Evolutionary conservation across 2,888 invertebrate species (phyloP), one percentile per base, ranked within the genome.

Genomic region (Sepioteuthis lessoniana): DNA sequence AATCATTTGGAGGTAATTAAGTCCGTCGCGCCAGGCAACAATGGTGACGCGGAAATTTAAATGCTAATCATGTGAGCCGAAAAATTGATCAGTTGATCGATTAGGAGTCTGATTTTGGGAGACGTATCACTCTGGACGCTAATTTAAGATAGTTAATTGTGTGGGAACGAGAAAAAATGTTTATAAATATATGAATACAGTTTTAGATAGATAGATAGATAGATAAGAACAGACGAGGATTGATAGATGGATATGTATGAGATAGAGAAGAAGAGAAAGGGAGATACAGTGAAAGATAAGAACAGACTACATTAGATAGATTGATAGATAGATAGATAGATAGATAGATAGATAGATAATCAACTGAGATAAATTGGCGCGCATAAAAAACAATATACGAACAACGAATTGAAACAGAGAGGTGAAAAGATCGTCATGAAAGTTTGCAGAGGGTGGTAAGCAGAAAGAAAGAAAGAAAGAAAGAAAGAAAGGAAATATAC

Each of bases 311-410:
- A 42, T 42, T 35, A 35, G 13, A 76, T 76, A 76, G 2, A 35
- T n/a, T 10, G n/a, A 76, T n/a, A 76, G 76, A 76, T 76, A 76
- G n/a, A 76, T n/a, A 76, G 76, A 76, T 60, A 76, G 76, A 76
- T 76, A 35, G 76, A n/a, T 76, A 76, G 76, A 76, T 76, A n/a
- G n/a, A 76, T 76, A 76, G 76, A 76, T 76, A 8, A 50, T 4
- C 10, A 16, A 2, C 50, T 25, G 2, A 7, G 25, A n/a, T n/a
- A n/a, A n/a, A n/a, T n/a, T n/a, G n/a, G n/a, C n/a, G n/a, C n/a
- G n/a, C n/a, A n/a, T n/a, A n/a, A n/a, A n/a, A n/a, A n/a, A 25
- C 19, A 16, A 50, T 2, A 50, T 16, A 50, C 19, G 10, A 4
- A 50, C 50, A 50, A 25, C 50, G 50, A 2, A 21, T 25, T 16